These are phyloP conservation scores for Parazoanthus swiftii DNA, from an alignment of 92 coral and sea anemone species.

Conservation along the genomic window DNA sequence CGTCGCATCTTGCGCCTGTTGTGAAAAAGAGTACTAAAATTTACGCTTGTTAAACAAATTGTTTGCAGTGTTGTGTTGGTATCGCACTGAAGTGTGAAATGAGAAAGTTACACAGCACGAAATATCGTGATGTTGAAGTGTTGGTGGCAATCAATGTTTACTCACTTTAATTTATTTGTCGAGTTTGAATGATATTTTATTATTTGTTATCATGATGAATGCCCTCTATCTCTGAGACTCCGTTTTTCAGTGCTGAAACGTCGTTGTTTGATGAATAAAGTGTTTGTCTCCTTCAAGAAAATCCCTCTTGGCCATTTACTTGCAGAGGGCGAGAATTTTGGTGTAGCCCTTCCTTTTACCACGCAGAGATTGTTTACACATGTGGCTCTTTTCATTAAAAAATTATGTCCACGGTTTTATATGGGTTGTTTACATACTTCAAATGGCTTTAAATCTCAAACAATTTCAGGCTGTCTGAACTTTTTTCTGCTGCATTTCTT, in stretches of 20 bases:
- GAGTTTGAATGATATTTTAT: neutral
- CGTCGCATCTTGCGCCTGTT: neutral
- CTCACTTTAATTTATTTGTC: neutral
- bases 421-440: neutral
- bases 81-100: constrained; percentile 35
- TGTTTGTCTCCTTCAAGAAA: neutral
- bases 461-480: neutral
- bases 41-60: neutral
- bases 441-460: neutral
- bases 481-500: neutral
- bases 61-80: neutral
- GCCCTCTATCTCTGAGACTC: neutral
- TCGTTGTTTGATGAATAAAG: neutral
- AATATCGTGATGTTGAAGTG: neutral
- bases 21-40: neutral
- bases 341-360: neutral
- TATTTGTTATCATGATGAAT: too few relatives aligned
- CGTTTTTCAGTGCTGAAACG: neutral
- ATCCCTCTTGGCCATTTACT: constrained; percentile 2
- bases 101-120: neutral
- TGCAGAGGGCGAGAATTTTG: neutral
- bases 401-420: neutral
- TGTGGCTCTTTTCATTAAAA: constrained; percentile 33
- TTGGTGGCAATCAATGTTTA: constrained; percentile 8
- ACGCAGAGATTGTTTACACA: constrained; percentile 19